phyloP scores from a whole-genome alignment of 2,888 invertebrate genomes.

The Vanessa cardui region DNA sequence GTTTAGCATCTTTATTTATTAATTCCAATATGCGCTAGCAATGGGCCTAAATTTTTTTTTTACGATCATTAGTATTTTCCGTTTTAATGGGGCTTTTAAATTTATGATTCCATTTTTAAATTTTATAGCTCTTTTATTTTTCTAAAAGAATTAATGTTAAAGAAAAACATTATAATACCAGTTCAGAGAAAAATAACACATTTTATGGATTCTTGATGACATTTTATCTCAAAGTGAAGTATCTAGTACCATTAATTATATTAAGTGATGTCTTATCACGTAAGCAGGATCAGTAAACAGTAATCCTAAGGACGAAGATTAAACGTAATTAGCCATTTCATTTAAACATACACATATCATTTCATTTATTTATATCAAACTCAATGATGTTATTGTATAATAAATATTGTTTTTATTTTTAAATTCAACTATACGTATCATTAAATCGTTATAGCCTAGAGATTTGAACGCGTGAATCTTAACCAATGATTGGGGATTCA shows the following conservation, averaged over 20 bases:
- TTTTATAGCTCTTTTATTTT: constrained; percentile 28
- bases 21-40: neutral
- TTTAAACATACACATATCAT: too few relatives aligned
- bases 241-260: neutral
- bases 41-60: neutral
- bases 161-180: constrained; percentile 19
- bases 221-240: neutral
- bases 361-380: too few relatives aligned
- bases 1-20: constrained; percentile 6
- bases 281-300: too few relatives aligned
- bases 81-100: constrained; percentile 55
- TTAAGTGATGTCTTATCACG: too few relatives aligned
- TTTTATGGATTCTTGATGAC: neutral
- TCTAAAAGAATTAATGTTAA: constrained; percentile 18
- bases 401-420: too few relatives aligned
- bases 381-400: too few relatives aligned
- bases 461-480: too few relatives aligned
- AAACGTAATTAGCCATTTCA: too few relatives aligned
- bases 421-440: too few relatives aligned
- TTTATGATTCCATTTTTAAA: constrained; percentile 27
- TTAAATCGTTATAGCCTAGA: too few relatives aligned
- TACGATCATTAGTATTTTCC: constrained; percentile 24
- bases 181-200: constrained; percentile 16
- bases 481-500: too few relatives aligned
- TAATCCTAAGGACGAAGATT: too few relatives aligned